These are phyloP conservation scores for Emydoidea blandingii DNA, from an alignment of 2,797 vertebrate genomes.

Conservation along the genomic window DNA sequence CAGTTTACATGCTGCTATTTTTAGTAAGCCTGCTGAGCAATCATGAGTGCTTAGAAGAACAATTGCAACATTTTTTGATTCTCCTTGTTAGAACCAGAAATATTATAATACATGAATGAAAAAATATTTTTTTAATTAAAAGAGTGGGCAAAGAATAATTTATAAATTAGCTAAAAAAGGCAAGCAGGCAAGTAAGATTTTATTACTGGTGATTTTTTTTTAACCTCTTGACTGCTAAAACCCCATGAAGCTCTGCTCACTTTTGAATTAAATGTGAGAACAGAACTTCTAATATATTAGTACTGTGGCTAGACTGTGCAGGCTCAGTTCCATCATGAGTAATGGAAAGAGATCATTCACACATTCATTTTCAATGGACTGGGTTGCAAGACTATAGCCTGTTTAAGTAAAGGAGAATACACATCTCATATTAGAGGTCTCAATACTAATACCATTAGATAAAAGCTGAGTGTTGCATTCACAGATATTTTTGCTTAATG, in stretches of 20 bases:
- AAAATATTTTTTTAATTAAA: background rate
- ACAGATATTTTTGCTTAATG: background rate
- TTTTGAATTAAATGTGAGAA: slow-evolving; percentile 13
- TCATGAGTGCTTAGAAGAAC: background rate
- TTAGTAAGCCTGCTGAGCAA: background rate
- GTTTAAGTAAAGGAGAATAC: background rate
- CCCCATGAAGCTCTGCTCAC: background rate
- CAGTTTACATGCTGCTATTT: background rate
- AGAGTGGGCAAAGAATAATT: background rate
- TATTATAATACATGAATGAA: background rate
- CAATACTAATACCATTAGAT: background rate
- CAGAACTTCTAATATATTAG: background rate
- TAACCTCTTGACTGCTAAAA: slow-evolving; percentile 8
- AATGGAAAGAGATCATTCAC: background rate
- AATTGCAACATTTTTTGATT: background rate
- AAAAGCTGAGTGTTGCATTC: background rate
- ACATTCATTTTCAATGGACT: background rate
- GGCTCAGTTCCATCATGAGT: background rate
- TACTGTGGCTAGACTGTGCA: background rate
- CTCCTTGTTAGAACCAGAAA: background rate
- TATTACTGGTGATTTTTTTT: background rate
- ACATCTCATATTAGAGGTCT: background rate
- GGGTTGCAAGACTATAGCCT: background rate
- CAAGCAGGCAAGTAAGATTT: background rate
- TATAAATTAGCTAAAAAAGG: background rate